Percentiles rank a stretch among this genome's conserved stretches.
These are phyloP conservation scores for Corythaixoides concolor DNA, from an alignment of 2,113 vertebrate species.

Conservation along the genomic window DNA sequence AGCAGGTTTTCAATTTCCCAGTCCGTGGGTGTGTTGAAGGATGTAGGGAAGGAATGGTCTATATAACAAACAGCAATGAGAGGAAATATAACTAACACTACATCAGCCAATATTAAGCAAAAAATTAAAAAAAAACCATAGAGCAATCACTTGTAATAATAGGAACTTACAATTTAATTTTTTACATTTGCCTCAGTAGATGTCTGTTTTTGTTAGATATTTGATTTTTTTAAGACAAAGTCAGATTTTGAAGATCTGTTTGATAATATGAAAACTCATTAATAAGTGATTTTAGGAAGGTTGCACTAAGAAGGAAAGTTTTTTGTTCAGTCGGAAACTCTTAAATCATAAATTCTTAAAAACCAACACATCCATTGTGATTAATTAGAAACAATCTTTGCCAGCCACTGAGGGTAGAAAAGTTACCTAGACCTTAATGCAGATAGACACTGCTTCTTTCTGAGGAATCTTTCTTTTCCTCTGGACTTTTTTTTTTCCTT, in stretches of 20 bases:
- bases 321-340: constrained; percentile 50
- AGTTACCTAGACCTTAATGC: background rate
- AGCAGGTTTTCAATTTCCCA: background rate
- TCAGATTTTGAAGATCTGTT: constrained; percentile 70
- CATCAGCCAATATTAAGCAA: background rate
- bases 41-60: background rate
- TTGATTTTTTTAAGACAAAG: constrained; percentile 17
- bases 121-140: background rate
- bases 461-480: background rate
- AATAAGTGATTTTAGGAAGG: constrained; percentile 55
- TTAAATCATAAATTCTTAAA: background rate
- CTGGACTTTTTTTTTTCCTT: background rate
- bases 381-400: background rate
- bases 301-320: constrained; percentile 43
- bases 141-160: background rate
- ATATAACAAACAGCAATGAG: background rate
- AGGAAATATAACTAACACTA: background rate
- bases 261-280: constrained; percentile 64
- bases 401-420: background rate
- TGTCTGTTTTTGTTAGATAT: constrained; percentile 48
- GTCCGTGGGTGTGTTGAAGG: background rate
- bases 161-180: background rate
- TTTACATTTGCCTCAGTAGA: constrained; percentile 6
- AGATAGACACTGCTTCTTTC: background rate
- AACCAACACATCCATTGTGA: background rate